These are phyloP conservation scores for Bungarus multicinctus DNA, from an alignment of 2,113 vertebrate species.

Conservation along the genomic window DNA sequence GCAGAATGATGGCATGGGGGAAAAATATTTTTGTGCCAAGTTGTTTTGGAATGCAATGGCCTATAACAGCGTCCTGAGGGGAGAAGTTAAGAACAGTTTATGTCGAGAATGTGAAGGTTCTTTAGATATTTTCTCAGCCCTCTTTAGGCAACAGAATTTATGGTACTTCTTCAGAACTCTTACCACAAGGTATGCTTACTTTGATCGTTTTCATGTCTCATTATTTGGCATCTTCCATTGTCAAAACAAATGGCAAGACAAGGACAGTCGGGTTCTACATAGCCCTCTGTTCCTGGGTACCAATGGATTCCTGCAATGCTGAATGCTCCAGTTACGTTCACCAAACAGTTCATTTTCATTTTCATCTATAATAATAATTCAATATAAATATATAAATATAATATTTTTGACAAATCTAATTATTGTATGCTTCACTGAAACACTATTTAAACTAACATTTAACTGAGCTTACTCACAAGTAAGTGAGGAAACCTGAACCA, in stretches of 20 bases:
- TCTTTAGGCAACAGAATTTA: background rate
- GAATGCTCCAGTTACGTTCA: constrained; percentile 79
- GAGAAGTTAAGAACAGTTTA: background rate
- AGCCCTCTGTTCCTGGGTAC: constrained; percentile 90
- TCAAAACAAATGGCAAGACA: constrained; percentile 94
- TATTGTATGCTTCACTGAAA: too few relatives aligned
- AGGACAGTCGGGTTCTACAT: constrained; percentile 90
- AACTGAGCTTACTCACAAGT: too few relatives aligned
- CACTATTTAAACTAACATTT: too few relatives aligned
- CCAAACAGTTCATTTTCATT: constrained; percentile 89
- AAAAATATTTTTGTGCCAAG: background rate
- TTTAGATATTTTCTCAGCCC: background rate
- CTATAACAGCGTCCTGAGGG: background rate
- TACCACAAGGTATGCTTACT: constrained; percentile 71
- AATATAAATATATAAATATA: background rate
- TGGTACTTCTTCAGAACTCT: background rate
- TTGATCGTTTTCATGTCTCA: constrained; percentile 93
- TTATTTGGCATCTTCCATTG: constrained; percentile 93
- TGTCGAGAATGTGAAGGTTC: background rate
- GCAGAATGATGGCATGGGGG: background rate
- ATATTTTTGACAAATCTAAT: too few relatives aligned
- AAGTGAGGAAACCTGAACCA: too few relatives aligned
- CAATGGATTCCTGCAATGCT: constrained; percentile 94
- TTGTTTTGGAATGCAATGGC: background rate
- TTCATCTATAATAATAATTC: constrained; percentile 76